phyloP scores from a whole-genome alignment of 2,888 invertebrate species.

The Heliconius cydno region DNA sequence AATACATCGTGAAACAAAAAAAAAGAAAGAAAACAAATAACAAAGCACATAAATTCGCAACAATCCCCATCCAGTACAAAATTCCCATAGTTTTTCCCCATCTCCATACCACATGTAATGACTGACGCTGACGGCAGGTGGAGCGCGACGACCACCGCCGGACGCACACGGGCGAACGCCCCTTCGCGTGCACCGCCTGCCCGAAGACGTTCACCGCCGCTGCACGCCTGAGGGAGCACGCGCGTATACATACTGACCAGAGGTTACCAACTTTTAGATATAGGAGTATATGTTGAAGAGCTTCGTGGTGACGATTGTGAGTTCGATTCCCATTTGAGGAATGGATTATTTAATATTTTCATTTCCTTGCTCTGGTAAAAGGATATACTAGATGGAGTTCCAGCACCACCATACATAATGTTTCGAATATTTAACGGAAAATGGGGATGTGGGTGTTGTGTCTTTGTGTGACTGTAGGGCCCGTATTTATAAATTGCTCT shows the following conservation, averaged over 20 bases:
- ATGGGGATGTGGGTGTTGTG: too few relatives aligned
- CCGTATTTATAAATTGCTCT: too few relatives aligned
- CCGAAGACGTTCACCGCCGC: constrained; percentile 81
- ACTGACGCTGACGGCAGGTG: constrained; percentile 61
- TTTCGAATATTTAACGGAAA: too few relatives aligned
- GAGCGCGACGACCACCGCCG: constrained; percentile 82
- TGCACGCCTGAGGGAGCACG: constrained; percentile 78
- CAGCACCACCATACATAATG: too few relatives aligned
- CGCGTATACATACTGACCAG: constrained; percentile 80
- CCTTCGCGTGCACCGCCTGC: constrained; percentile 78
- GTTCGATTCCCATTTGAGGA: too few relatives aligned
- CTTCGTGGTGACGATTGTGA: background rate
- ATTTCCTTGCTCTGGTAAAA: too few relatives aligned
- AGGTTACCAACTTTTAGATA: constrained; percentile 58
- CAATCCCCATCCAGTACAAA: constrained; percentile 26
- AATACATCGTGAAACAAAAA: too few relatives aligned
- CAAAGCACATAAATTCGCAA: constrained; percentile 6
- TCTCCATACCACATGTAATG: constrained; percentile 24
- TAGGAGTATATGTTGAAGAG: background rate
- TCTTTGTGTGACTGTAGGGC: too few relatives aligned
- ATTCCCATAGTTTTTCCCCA: constrained; percentile 48
- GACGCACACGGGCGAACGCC: constrained; percentile 79
- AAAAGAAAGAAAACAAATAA: too few relatives aligned
- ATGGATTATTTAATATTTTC: too few relatives aligned
- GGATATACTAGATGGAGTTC: too few relatives aligned